Base-by-base conservation (phyloP, 2,797 vertebrate species). In the Pipistrellus pygmaeus region DNA sequence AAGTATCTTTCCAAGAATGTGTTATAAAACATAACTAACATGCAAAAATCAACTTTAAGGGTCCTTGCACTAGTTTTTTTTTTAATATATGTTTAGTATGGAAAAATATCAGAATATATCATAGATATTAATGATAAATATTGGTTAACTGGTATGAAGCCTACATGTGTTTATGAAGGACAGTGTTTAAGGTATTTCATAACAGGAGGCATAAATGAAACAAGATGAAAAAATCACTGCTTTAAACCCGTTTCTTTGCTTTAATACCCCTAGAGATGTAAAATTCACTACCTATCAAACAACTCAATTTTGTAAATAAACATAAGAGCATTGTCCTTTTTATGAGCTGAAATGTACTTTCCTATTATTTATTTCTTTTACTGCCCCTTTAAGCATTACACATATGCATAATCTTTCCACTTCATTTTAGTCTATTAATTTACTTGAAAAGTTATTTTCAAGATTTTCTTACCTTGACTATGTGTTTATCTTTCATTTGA, bases 381-480 rank as follows among this genome's bases (percentile, higher is more conserved):
- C 5, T 77, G 23, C 2, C 18, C 20, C 83, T 44, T 73, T 41
- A 77, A 55, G 32, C 10, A 57, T 60, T 48, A 51, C 0, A n/a
- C 3, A 69, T 75, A 8, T 8, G 12, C 21, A 18, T 51, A 81
- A 83, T 62, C 15, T 21, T 92, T 46, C n/a, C 48, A 62, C 21
- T 57, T 23, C 14, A 69, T n/a, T 62, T 64, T 81, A 62, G 3
- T 30, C 27, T 73, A 83, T 69, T 9, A 41, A 51, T 62, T 77
- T 83, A 90, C 68, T 69, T 91, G 8, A 92, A 88, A 87, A 93
- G 14, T 25, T 46, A 78, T 81, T 53, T 84, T 84, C 23, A 88
- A 20, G 10, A n/a, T 69, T 30, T 14, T 64, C 6, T 69, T 85
- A 51, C 3, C 15, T 60, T 85, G 13, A 23, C 14, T 72, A 78